These are phyloP conservation scores for Gopherus flavomarginatus DNA, from an alignment of 2,113 vertebrate genomes.

Conservation along the genomic window DNA sequence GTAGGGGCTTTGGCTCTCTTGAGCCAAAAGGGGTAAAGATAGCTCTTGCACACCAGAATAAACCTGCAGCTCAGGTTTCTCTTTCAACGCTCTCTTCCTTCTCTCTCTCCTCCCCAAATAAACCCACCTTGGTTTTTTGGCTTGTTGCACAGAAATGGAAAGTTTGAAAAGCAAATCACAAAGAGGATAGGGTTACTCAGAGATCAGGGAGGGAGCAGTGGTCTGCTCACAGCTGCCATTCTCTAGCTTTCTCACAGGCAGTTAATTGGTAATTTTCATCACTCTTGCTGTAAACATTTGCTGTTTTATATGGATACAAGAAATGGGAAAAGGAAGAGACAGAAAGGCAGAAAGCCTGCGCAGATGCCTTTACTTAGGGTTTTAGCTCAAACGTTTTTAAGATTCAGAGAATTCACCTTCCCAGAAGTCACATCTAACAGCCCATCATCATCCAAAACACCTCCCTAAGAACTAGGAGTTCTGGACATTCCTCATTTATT, in stretches of 20 bases:
- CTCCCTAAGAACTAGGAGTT: not conserved
- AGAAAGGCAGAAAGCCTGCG: not conserved
- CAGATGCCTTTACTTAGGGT: not conserved
- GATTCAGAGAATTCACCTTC: not conserved
- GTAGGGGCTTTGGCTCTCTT: not conserved
- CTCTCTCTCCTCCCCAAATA: not conserved
- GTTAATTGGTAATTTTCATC: slow-evolving; percentile 79
- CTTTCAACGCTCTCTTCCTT: not conserved
- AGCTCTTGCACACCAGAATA: slow-evolving; percentile 76
- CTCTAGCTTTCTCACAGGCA: slow-evolving; percentile 63
- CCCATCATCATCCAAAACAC: not conserved
- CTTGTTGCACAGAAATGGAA: slow-evolving; percentile 71
- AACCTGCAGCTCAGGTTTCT: slow-evolving; percentile 57
- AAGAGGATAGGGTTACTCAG: slow-evolving; percentile 45
- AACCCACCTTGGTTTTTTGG: not conserved
- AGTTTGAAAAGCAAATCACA: slow-evolving; percentile 62
- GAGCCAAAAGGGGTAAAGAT: slow-evolving; percentile 65
- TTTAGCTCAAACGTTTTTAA: not conserved
- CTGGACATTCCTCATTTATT: rapidly evolving
- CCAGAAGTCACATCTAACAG: not conserved
- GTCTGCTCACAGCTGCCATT: slow-evolving; percentile 52
- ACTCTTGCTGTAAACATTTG: slow-evolving; percentile 43
- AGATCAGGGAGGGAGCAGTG: not conserved
- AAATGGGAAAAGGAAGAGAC: not conserved
- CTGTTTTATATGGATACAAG: not conserved